phyloP scores from a whole-genome alignment of 2,888 invertebrate genomes.

The Hypolimnas misippus region DNA sequence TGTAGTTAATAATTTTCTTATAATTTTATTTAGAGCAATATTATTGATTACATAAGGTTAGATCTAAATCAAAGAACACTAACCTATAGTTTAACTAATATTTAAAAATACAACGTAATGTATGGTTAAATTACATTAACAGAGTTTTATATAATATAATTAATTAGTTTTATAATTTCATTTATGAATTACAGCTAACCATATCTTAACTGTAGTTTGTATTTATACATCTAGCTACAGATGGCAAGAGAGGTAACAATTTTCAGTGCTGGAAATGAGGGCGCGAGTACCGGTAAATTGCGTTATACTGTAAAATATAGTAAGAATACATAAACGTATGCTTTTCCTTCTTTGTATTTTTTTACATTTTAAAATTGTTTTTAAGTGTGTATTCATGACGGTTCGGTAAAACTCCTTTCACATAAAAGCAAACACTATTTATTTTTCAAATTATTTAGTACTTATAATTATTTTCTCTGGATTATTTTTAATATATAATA shows the following conservation, averaged over 20 bases:
- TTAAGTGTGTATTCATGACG: slow-evolving; percentile 39
- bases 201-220: not conserved
- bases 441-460: slow-evolving; percentile 16
- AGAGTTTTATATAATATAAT: no score
- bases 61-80: no score
- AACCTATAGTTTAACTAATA: no score
- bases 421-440: slow-evolving; percentile 23
- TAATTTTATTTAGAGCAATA: no score
- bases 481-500: not conserved
- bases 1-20: no score
- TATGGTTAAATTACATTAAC: no score
- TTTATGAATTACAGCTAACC: not conserved
- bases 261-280: slow-evolving; percentile 62
- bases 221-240: slow-evolving; percentile 28
- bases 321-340: slow-evolving; percentile 41
- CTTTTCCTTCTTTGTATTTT: slow-evolving; percentile 39
- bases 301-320: slow-evolving; percentile 51
- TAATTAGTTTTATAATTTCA: not conserved
- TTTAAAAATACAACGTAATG: no score
- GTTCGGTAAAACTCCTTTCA: slow-evolving; percentile 31
- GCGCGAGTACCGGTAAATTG: slow-evolving; percentile 57
- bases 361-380: slow-evolving; percentile 40
- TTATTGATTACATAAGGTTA: no score
- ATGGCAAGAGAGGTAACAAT: slow-evolving; percentile 56
- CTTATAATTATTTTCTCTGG: not conserved